Evolutionary conservation across 2,797 vertebrate genomes (phyloP), one percentile per base, ranked within the genome.

Genomic region (Dendrocincla tyrannina): DNA sequence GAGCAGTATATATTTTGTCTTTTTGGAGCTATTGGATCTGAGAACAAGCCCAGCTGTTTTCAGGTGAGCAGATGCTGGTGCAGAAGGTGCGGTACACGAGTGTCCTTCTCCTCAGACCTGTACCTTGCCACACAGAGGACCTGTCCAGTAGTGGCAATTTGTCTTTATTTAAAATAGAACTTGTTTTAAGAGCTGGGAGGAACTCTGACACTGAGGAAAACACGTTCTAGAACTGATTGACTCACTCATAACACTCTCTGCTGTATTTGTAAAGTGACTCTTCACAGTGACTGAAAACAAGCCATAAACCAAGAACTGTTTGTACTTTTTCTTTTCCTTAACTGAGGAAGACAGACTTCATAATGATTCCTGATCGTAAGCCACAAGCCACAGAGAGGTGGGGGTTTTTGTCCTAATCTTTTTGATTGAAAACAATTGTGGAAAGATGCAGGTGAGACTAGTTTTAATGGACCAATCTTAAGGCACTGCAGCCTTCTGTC

Each of bases 401-500:
- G 37, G 12, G 8, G n/a, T 74, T 91, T 89, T 93, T 93, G 95
- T 97, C 96, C 96, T 95, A 88, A 79, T 84, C 91, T 91, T 90
- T 89, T 95, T 90, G 91, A 82, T 56, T 91, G 86, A 93, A 91
- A 91, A 86, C 66, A 73, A 59, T 92, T 91, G 68, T 84, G 42
- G 75, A 77, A 93, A 94, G 91, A 87, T 88, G 67, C 86, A 91
- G 77, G 87, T 91, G 73, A 93, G 91, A 79, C 67, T 77, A 66
- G 91, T 95, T 91, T 76, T 79, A 70, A 95, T 63, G 97, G 98
- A 98, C 98, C 98, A 98, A 97, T 96, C 64, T 8, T 27, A 66
- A 64, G 79, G 96, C 93, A 86, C 97, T 97, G 95, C 89, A 39
- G 83, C 37, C 95, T 95, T 85, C 22, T 58, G 58, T 96, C 72